phyloP scores from a whole-genome alignment of 2,797 vertebrate genomes.

The Sebastiscus tertius region DNA sequence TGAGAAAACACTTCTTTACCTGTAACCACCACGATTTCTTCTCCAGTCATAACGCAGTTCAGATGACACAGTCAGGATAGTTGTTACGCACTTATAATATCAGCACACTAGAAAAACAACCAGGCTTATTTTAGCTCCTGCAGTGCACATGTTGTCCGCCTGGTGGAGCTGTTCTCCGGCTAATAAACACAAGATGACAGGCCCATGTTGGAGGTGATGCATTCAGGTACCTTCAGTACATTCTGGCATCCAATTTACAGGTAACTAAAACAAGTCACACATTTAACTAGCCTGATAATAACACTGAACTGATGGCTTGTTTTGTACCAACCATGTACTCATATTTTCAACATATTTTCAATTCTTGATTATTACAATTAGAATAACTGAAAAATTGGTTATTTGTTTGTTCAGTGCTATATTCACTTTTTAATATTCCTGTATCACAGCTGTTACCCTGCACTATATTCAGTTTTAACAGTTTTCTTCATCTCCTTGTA shows the following conservation, averaged over 20 bases:
- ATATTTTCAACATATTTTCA: not conserved
- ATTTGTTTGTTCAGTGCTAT: not conserved
- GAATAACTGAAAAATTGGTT: not conserved
- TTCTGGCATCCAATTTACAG: rapidly evolving
- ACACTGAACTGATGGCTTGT: not conserved
- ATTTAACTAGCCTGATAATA: not conserved
- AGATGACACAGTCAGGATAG: too few relatives aligned
- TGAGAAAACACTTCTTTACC: conserved; percentile 1
- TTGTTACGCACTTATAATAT: not conserved
- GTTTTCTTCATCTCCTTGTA: too few relatives aligned
- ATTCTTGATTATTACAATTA: not conserved
- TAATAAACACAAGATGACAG: not conserved
- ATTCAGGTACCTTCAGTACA: conserved; percentile 14
- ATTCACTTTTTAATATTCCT: too few relatives aligned
- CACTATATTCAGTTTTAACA: too few relatives aligned
- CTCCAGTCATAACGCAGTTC: conserved; percentile 32
- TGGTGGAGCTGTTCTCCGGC: conserved; percentile 49
- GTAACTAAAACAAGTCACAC: not conserved
- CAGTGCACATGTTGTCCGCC: conserved; percentile 34
- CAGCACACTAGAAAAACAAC: not conserved
- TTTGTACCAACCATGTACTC: not conserved
- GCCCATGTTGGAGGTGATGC: not conserved
- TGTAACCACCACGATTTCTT: conserved; percentile 43
- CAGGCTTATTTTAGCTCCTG: not conserved
- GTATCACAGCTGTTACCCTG: too few relatives aligned